Evolutionary conservation across 2,113 vertebrate species (phyloP), one percentile per base, ranked within the genome.

Genomic region (Rallus limicola): DNA sequence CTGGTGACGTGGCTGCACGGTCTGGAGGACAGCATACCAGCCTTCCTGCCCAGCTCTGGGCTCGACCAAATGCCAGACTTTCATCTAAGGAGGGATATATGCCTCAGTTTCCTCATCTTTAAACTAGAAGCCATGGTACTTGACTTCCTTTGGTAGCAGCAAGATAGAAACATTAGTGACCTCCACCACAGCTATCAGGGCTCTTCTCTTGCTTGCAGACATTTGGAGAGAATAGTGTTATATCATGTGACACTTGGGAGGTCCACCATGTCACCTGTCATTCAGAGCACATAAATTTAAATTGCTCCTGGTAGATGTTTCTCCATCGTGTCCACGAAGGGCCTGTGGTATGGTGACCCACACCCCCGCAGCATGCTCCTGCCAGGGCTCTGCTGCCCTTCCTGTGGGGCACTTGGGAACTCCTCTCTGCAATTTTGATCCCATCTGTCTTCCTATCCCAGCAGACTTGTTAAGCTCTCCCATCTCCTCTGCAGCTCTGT

Each of bases 1-100:
- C n/a, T 83, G 24, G 8, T 28, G 3, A 15, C 5, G 13, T 13
- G 26, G 2, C 38, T 72, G 11, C 12, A 13, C 0, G 0, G 62
- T 70, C 44, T 52, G 8, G 56, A 50, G 59, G 25, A 60, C 36
- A 83, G 21, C 0, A 0, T n/a, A 17, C 14, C 4, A 1, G 10
- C 64, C 19, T 34, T 42, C 67, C 58, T 74, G 24, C 18, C 44
- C 26, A 52, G 34, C 34, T 92, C 34, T 46, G 19, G 62, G 21
- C 44, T 36, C 9, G 7, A 46, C 21, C 36, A 65, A 75, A 64
- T 48, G 40, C 18, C 79, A 20, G 5, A 33, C 11, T 46, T 78
- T 24, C 10, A 59, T 50, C 58, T 36, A 74, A 81, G n/a, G 6
- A 44, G 31, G 33, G 18, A 16, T 44, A 52, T 19, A 3, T 77